Conservation (phyloP, 53 echinoderm and acorn worm species). For the Antedon mediterranea region DNA sequence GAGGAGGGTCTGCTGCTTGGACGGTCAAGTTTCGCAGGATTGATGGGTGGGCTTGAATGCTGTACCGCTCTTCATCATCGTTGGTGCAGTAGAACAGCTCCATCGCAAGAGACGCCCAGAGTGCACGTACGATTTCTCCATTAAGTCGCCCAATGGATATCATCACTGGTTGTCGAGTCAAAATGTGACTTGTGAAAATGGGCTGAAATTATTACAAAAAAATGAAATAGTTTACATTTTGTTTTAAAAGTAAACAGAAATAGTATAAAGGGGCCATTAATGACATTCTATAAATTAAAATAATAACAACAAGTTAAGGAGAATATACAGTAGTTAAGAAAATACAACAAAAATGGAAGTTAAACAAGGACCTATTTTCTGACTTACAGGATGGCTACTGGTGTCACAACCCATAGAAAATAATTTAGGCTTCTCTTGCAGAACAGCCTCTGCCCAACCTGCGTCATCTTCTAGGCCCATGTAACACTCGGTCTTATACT, state of each 20-base stretch:
- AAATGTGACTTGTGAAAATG: slow-evolving; percentile 56
- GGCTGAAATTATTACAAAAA: not conserved
- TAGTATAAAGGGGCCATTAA: too few relatives aligned
- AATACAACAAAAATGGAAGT: too few relatives aligned
- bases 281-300: too few relatives aligned
- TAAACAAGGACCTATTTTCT: too few relatives aligned
- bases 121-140: slow-evolving; percentile 63
- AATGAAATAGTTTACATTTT: not conserved
- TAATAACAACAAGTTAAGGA: too few relatives aligned
- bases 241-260: too few relatives aligned
- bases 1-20: slow-evolving; percentile 87
- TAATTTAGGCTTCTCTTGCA: slow-evolving; percentile 38
- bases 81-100: slow-evolving; percentile 96
- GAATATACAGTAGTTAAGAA: too few relatives aligned
- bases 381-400: slow-evolving; percentile 31
- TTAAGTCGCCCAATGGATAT: slow-evolving; percentile 74
- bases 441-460: slow-evolving; percentile 50
- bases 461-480: slow-evolving; percentile 62
- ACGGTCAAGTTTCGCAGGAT: slow-evolving; percentile 77
- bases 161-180: slow-evolving; percentile 67
- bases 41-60: slow-evolving; percentile 81
- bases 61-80: slow-evolving; percentile 94
- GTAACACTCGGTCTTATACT: slow-evolving; percentile 70
- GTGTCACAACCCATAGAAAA: slow-evolving; percentile 74
- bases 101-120: slow-evolving; percentile 72